Conservation (phyloP, 2,113 vertebrate species). For the Apistogramma diplotaenia region DNA sequence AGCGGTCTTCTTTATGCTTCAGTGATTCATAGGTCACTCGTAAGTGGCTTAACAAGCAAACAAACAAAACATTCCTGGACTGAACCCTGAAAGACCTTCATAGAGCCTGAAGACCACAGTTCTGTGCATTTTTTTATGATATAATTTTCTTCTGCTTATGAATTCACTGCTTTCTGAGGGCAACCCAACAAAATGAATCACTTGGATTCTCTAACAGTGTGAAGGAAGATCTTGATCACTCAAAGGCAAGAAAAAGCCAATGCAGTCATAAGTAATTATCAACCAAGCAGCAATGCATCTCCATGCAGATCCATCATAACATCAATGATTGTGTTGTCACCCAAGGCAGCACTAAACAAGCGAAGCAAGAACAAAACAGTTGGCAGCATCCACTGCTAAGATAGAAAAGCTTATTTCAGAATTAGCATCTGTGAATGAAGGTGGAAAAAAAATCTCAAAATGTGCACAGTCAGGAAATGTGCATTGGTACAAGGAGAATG, state of each 20-base stretch:
- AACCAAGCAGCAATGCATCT: constrained; percentile 19
- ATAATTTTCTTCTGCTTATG: neutral
- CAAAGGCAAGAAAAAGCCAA: constrained; percentile 14
- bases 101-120: neutral
- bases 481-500: constrained; percentile 14
- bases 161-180: neutral
- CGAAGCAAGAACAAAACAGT: constrained; percentile 14
- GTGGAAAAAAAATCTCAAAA: constrained; percentile 36
- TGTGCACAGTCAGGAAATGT: constrained; percentile 41
- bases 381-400: neutral
- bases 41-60: neutral
- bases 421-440: constrained; percentile 40
- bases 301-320: constrained; percentile 11
- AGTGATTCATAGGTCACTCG: neutral
- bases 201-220: neutral
- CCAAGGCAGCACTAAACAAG: constrained; percentile 18
- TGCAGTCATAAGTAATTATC: constrained; percentile 23
- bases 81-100: neutral
- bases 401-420: constrained; percentile 17
- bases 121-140: neutral
- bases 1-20: neutral
- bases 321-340: constrained; percentile 34
- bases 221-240: neutral
- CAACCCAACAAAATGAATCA: neutral
- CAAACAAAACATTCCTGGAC: neutral